Evolutionary conservation across 2,113 vertebrate genomes (phyloP).

Genomic region (Grammomys surdaster): DNA sequence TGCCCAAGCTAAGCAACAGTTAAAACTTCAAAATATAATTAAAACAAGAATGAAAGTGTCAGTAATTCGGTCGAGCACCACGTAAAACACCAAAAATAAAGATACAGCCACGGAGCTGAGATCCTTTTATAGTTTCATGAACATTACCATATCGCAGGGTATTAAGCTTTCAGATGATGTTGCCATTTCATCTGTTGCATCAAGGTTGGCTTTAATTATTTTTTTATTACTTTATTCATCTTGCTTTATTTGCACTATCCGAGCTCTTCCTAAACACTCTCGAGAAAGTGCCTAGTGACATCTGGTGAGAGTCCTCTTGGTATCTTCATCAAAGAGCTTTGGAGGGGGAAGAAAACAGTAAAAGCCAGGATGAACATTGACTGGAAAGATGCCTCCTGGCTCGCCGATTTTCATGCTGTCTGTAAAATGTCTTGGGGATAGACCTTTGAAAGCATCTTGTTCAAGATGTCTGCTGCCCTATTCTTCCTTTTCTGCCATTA

Average conservation of each 20-base stretch:
- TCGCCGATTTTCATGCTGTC: background rate
- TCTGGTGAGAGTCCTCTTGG: background rate
- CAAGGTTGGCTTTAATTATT: slow-evolving; percentile 4
- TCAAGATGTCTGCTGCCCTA: background rate
- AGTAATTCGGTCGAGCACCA: background rate
- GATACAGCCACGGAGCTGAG: background rate
- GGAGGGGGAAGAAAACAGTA: background rate
- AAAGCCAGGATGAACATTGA: background rate
- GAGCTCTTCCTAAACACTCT: background rate
- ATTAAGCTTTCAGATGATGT: slow-evolving; percentile 38
- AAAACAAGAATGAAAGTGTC: slow-evolving; percentile 52
- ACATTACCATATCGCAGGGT: background rate
- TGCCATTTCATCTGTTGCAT: background rate
- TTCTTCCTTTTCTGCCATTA: background rate
- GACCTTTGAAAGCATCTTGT: background rate
- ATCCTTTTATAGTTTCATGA: background rate
- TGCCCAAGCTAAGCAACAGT: background rate
- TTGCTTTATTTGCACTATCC: slow-evolving; percentile 11
- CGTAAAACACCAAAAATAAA: background rate
- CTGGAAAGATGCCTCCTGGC: background rate
- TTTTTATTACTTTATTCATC: background rate
- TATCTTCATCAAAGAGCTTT: background rate
- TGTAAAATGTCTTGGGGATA: background rate
- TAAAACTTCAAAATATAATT: slow-evolving; percentile 46
- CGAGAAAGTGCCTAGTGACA: background rate